A percentile compares a stretch with the other conserved stretches of the same genome.
These are phyloP conservation scores for Otus sunia DNA, from an alignment of 2,113 vertebrate species.

Conservation along the genomic window DNA sequence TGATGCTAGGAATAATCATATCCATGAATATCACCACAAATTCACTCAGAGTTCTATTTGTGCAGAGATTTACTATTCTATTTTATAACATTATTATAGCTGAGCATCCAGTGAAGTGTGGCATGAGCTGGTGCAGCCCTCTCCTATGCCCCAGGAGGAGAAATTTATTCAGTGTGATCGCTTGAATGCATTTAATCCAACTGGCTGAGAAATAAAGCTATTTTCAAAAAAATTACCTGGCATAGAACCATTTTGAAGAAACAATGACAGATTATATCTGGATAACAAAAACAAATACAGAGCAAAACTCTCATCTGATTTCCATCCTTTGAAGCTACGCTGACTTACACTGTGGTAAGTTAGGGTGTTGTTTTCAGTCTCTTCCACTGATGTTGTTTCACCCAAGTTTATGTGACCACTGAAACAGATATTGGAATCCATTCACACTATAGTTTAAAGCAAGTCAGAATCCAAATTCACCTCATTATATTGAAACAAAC, in stretches of 20 bases:
- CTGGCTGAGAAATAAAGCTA: not conserved
- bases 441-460: not conserved
- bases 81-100: not conserved
- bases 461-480: not conserved
- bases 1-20: not conserved
- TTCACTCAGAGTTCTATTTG: not conserved
- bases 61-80: not conserved
- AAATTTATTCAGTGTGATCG: not conserved
- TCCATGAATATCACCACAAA: not conserved
- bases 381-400: not conserved
- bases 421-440: not conserved
- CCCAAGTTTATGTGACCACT: not conserved
- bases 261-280: not conserved
- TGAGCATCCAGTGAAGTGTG: not conserved
- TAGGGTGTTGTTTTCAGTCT: not conserved
- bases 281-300: not conserved
- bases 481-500: not conserved
- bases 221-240: not conserved
- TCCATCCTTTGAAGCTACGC: not conserved
- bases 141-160: not conserved
- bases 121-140: not conserved
- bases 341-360: not conserved
- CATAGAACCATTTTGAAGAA: not conserved
- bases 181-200: not conserved
- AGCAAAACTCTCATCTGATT: not conserved